A percentile compares a stretch with the other conserved stretches of the same genome.
Conservation (phyloP, 2,888 invertebrate species). For the Orthosia gracilis region DNA sequence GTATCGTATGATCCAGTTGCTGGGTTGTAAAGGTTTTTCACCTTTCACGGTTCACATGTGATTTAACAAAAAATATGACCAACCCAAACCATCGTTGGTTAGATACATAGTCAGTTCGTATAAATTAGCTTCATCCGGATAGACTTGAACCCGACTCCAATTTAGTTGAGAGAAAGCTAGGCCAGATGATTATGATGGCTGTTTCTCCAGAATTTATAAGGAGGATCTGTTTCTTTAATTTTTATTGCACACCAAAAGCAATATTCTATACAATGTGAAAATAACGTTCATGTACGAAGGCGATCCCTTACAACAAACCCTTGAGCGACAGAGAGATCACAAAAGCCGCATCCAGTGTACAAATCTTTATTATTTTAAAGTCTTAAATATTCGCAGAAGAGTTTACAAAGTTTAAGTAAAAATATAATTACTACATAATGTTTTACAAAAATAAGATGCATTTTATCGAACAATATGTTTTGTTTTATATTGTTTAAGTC, state of each 20-base stretch:
- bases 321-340: too few species aligned
- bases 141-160: not conserved
- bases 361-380: not conserved
- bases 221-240: too few species aligned
- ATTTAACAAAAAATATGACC: not conserved
- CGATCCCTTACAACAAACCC: too few species aligned
- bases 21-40: not conserved
- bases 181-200: not conserved
- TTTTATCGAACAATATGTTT: conserved; percentile 17
- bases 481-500: conserved; percentile 45
- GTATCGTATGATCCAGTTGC: not conserved
- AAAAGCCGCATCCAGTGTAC: too few species aligned
- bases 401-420: not conserved
- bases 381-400: conserved; percentile 27
- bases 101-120: too few species aligned
- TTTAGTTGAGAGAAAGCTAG: not conserved
- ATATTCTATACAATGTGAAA: too few species aligned
- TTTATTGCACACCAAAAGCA: too few species aligned
- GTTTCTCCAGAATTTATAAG: not conserved
- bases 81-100: not conserved
- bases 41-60: not conserved
- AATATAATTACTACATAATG: conserved; percentile 7
- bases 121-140: too few species aligned
- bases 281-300: too few species aligned
- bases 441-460: not conserved